Evolutionary conservation across 1,140 invertebrate species (phyloP).

Genomic region (Hestina assimilis): DNA sequence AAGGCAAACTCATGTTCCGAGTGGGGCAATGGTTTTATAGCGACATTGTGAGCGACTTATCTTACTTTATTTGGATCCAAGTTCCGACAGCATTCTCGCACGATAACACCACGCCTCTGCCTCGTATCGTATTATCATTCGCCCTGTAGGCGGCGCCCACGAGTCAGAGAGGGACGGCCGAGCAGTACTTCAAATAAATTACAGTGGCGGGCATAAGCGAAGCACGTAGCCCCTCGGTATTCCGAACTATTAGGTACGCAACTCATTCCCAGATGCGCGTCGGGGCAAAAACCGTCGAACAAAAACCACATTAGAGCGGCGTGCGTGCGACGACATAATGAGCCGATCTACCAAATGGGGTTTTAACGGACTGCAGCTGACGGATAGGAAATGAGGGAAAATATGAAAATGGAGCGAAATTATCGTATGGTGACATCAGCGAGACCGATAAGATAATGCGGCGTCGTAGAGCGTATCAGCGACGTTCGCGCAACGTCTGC

Average conservation of each 20-base stretch:
- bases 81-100: conserved; percentile 42
- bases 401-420: conserved; percentile 32
- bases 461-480: background rate
- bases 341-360: conserved; percentile 25
- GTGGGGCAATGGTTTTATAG: background rate
- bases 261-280: conserved; percentile 35
- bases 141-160: conserved; percentile 19
- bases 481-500: background rate
- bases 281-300: conserved; percentile 33
- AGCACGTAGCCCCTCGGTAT: conserved; percentile 34
- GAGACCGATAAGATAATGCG: conserved; percentile 24
- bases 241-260: conserved; percentile 39
- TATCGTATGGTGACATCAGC: background rate
- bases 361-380: conserved; percentile 36
- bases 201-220: conserved; percentile 28
- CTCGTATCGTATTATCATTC: conserved; percentile 18
- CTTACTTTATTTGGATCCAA: conserved; percentile 41
- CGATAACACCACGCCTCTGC: conserved; percentile 33
- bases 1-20: background rate
- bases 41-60: conserved; percentile 24
- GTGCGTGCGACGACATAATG: conserved; percentile 24
- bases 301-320: conserved; percentile 36
- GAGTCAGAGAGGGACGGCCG: conserved; percentile 24
- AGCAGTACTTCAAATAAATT: conserved; percentile 25
- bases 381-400: conserved; percentile 34